Evolutionary conservation across 2,888 invertebrate species (phyloP), one percentile per base, ranked within the genome.

Genomic region (Chrysolina haemoptera): DNA sequence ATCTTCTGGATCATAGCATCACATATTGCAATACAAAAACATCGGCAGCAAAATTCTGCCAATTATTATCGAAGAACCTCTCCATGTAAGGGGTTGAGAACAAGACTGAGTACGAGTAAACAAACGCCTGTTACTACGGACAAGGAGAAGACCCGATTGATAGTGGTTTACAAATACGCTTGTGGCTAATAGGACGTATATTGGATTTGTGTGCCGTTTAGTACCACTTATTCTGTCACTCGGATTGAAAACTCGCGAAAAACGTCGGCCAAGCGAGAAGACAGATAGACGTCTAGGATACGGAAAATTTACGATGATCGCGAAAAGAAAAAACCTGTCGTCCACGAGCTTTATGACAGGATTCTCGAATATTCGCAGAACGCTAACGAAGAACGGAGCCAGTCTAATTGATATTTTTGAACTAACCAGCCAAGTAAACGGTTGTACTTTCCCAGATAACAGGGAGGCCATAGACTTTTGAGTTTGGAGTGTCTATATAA

Each of bases 151-250:
- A 80, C 70, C 74, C 82, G 83, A 84, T 83, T 83, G 84, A 84
- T 82, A 81, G 79, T 75, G 78, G 76, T 79, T 82, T 78, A 80
- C 80, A 79, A 79, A 79, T 78, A 80, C 81, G 78, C 82, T 80
- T 83, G 83, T 83, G 80, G 82, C 83, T 84, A 84, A 84, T 84
- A 80, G 82, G 84, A 84, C 84, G 81, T 81, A 80, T 82, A 83
- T 82, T 82, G 83, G 79, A 84, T 84, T 84, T 83, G 83, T 83
- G 82, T 81, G 78, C 78, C 78, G 78, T 78, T 80, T 78, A 76
- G 80, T 81, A 78, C 78, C 83, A 82, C 82, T 83, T 82, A 82
- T 81, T 78, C 78, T 80, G 80, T 81, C 81, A 76, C 70, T 73
- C 41, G 46, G 69, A 71, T 68, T 67, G 65, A 71, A 66, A 65